phyloP scores from a whole-genome alignment of 30 jellyfish, hydroid and myxozoan species.

The Phacellophora camtschatica region DNA sequence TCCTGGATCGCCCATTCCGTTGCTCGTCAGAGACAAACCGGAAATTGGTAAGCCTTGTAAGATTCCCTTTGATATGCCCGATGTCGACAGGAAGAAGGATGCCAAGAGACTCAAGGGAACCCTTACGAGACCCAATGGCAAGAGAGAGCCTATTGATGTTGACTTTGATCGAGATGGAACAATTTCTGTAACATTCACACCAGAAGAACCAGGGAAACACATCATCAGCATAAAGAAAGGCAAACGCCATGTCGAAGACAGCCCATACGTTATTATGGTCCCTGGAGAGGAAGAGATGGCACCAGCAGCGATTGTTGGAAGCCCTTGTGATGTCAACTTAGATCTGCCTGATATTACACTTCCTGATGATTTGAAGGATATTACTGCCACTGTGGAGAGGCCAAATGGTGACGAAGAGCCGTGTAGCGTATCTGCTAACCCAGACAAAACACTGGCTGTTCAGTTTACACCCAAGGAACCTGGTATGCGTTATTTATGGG shows the following conservation, averaged over 20 bases:
- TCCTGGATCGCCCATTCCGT: conserved; percentile 74
- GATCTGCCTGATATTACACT: conserved; percentile 76
- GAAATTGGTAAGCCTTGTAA: conserved; percentile 90
- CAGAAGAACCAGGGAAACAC: conserved; percentile 92
- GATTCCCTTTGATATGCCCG: conserved; percentile 84
- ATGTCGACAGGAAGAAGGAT: conserved; percentile 84
- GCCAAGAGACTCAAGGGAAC: conserved; percentile 76
- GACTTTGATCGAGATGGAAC: conserved; percentile 72
- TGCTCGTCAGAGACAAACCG: conserved; percentile 90
- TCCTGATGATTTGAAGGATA: conserved; percentile 86
- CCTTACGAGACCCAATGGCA: conserved; percentile 81
- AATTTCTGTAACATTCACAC: conserved; percentile 82
- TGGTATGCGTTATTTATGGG: no score
- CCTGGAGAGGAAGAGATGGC: conserved; percentile 72
- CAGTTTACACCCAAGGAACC: conserved; percentile 80
- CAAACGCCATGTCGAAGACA: conserved; percentile 92
- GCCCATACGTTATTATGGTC: conserved; percentile 96
- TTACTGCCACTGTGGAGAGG: conserved; percentile 57
- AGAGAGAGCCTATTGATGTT: conserved; percentile 85
- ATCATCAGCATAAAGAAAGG: conserved; percentile 82
- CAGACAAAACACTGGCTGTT: conserved; percentile 85
- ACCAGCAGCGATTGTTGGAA: conserved; percentile 78
- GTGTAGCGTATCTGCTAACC: conserved; percentile 53
- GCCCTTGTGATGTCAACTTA: conserved; percentile 78
- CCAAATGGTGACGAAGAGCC: conserved; percentile 86